Percentiles rank a stretch among this genome's conserved stretches.
Evolutionary conservation across 2,113 vertebrate species (phyloP).

Genomic region (Poeciliopsis retropinna): DNA sequence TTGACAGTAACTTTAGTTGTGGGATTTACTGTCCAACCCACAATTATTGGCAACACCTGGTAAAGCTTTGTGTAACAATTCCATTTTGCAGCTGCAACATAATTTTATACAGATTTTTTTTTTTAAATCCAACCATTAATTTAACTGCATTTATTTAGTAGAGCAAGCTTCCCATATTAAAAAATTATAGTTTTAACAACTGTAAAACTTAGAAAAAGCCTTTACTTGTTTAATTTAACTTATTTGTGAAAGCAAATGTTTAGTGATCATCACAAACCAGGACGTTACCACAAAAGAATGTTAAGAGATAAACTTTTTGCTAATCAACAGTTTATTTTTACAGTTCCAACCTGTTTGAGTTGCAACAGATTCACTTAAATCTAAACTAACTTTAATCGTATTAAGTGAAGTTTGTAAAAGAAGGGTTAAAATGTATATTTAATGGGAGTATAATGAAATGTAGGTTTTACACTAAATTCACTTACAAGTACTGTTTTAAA

Average conservation of each 20-base stretch:
- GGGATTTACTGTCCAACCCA: conserved; percentile 21
- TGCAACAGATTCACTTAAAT: not conserved
- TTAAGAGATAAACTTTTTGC: not conserved
- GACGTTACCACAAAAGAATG: not conserved
- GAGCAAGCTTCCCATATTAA: no score
- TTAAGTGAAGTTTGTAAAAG: not conserved
- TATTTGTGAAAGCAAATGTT: not conserved
- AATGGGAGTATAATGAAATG: not conserved
- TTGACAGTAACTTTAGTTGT: conserved; percentile 15
- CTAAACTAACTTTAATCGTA: not conserved
- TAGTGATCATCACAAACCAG: not conserved
- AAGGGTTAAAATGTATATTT: not conserved
- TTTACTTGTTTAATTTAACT: not conserved
- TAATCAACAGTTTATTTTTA: not conserved
- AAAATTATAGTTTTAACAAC: no score
- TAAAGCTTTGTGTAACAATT: not conserved
- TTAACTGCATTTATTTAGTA: no score
- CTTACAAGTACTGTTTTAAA: not conserved
- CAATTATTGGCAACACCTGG: not conserved
- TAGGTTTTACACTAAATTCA: not conserved
- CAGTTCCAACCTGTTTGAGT: no score
- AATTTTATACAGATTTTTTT: not conserved
- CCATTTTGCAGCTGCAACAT: not conserved
- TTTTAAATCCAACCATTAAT: no score
- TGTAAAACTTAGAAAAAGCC: not conserved